Percentiles rank a stretch among this genome's conserved stretches.
These are phyloP conservation scores for Coreoperca whiteheadi DNA, from an alignment of 2,113 vertebrate species.

Conservation along the genomic window DNA sequence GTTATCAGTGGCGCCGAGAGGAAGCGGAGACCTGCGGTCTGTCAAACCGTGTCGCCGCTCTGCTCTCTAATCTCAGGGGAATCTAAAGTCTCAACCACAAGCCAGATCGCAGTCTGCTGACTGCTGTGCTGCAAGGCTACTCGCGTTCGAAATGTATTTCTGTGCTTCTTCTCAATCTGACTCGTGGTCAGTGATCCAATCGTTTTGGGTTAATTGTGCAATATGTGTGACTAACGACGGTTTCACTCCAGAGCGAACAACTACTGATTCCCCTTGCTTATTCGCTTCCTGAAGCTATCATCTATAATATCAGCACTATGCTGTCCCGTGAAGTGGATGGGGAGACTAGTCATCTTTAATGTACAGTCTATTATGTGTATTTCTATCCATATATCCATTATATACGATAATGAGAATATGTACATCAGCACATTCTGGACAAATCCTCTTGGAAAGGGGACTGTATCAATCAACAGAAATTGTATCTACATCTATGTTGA, in stretches of 20 bases:
- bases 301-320: not conserved
- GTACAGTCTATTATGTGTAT: not conserved
- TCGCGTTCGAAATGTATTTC: not conserved
- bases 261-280: not conserved
- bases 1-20: constrained; percentile 38
- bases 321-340: not conserved
- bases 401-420: not conserved
- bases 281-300: not conserved
- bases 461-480: not conserved
- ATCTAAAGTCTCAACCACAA: constrained; percentile 57
- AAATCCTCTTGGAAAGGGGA: not conserved
- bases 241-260: not conserved
- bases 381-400: not conserved
- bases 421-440: not conserved
- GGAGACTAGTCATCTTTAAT: not conserved
- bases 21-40: constrained; percentile 55
- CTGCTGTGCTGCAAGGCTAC: not conserved
- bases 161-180: not conserved
- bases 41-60: not conserved
- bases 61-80: constrained; percentile 40
- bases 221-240: not conserved
- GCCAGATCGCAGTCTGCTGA: constrained; percentile 32
- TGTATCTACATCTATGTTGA: not conserved
- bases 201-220: not conserved
- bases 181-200: not conserved